phyloP scores from a whole-genome alignment of 2,113 vertebrate genomes.

The Scomber colias region DNA sequence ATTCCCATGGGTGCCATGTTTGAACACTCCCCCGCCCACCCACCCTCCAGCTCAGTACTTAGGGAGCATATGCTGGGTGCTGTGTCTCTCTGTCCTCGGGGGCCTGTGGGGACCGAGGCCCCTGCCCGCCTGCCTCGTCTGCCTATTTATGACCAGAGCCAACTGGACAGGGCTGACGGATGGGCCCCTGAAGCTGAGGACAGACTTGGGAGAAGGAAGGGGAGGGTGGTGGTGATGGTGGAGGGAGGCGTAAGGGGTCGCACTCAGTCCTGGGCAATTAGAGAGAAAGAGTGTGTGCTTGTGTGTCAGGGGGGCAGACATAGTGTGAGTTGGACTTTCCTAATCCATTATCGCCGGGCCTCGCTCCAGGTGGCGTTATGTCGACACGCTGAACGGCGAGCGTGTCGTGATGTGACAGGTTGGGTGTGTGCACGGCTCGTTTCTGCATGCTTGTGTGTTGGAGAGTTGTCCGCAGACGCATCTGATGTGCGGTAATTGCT shows the following conservation, averaged over 20 bases:
- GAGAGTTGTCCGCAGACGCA: conserved; percentile 55
- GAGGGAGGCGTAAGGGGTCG: background rate
- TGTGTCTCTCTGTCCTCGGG: conserved; percentile 65
- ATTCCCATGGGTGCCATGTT: conserved; percentile 59
- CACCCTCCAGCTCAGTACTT: conserved; percentile 76
- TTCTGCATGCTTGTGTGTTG: conserved; percentile 39
- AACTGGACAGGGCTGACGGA: conserved; percentile 78
- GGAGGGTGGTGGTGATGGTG: conserved; percentile 4
- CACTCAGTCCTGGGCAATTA: conserved; percentile 65
- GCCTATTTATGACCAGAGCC: conserved; percentile 77
- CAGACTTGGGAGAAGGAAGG: conserved; percentile 29
- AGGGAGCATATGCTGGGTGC: conserved; percentile 81
- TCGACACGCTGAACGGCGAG: conserved; percentile 66
- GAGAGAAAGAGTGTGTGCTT: conserved; percentile 41
- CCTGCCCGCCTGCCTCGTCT: conserved; percentile 63
- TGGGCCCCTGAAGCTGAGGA: conserved; percentile 70
- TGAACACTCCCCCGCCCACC: conserved; percentile 58
- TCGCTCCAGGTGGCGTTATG: conserved; percentile 78
- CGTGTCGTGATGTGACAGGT: conserved; percentile 77
- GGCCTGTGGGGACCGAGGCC: conserved; percentile 60
- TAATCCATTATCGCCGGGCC: conserved; percentile 77
- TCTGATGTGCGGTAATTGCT: conserved; percentile 79
- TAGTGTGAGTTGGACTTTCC: conserved; percentile 74
- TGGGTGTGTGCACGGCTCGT: conserved; percentile 23
- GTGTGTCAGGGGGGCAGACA: conserved; percentile 40